phyloP scores from a whole-genome alignment of 2,797 vertebrate genomes.

The Halcyon leucocephala region DNA sequence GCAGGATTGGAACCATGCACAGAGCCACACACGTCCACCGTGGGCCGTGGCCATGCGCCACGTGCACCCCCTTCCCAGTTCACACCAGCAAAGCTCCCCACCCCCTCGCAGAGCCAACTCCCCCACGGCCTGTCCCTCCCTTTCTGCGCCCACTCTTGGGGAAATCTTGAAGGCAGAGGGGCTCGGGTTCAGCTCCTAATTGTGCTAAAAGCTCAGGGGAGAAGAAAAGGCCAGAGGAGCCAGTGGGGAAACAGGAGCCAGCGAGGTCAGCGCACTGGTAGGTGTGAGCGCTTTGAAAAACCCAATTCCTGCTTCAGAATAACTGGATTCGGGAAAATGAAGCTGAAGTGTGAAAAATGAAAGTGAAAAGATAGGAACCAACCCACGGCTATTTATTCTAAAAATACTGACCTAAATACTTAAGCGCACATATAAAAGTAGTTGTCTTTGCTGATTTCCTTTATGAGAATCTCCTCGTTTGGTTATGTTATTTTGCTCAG shows the following conservation, averaged over 20 bases:
- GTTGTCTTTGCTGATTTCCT: constrained; percentile 67
- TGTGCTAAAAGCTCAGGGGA: background rate
- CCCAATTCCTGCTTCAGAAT: constrained; percentile 22
- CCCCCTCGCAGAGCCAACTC: background rate
- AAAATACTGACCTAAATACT: constrained; percentile 74
- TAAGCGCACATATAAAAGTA: constrained; percentile 69
- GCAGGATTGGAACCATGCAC: background rate
- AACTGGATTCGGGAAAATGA: constrained; percentile 52
- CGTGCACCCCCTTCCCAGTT: background rate
- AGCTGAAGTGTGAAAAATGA: constrained; percentile 70
- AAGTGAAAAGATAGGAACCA: constrained; percentile 66
- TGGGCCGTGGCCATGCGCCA: background rate
- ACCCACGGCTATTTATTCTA: constrained; percentile 71
- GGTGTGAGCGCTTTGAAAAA: constrained; percentile 41
- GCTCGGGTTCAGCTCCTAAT: background rate
- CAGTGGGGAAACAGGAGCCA: background rate
- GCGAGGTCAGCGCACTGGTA: background rate
- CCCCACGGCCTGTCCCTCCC: background rate
- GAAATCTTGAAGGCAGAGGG: background rate
- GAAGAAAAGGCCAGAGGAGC: background rate
- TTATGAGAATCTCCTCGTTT: constrained; percentile 46
- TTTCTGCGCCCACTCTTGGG: rapidly evolving
- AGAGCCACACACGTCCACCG: background rate
- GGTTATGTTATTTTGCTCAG: background rate
- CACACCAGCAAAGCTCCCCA: background rate